phyloP scores from a whole-genome alignment of 1,140 invertebrate genomes.

The Formica selysi region DNA sequence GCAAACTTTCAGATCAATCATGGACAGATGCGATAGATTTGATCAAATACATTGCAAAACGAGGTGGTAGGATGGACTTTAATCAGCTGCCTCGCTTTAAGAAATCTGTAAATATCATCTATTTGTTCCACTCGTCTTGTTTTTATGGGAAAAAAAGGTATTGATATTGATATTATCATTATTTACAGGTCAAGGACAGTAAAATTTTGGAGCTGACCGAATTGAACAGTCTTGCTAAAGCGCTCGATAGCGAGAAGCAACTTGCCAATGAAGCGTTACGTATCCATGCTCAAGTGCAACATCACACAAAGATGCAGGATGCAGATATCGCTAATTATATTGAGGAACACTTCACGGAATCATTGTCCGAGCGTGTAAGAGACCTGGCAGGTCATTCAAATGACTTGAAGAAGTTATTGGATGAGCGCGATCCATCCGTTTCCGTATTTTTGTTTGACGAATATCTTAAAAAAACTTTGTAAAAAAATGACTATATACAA shows the following conservation, averaged over 20 bases:
- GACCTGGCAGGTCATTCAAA: constrained; percentile 90
- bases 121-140: not conserved
- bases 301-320: constrained; percentile 78
- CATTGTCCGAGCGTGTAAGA: constrained; percentile 89
- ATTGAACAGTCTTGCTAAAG: constrained; percentile 90
- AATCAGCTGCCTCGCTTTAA: constrained; percentile 79
- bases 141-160: constrained; percentile 11
- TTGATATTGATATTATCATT: not conserved
- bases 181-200: constrained; percentile 75
- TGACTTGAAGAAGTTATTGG: constrained; percentile 90
- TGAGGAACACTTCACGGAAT: constrained; percentile 91
- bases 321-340: constrained; percentile 89
- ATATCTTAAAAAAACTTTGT: constrained; percentile 88
- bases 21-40: constrained; percentile 92
- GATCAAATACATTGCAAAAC: constrained; percentile 91
- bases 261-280: constrained; percentile 89
- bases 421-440: constrained; percentile 88
- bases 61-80: constrained; percentile 88
- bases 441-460: constrained; percentile 92
- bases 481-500: constrained; percentile 25
- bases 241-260: constrained; percentile 91
- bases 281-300: constrained; percentile 87
- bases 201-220: constrained; percentile 86
- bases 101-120: constrained; percentile 69
- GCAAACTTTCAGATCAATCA: constrained; percentile 90